Evolutionary conservation across 1,140 invertebrate species (phyloP).

Genomic region (Helicoverpa armigera): DNA sequence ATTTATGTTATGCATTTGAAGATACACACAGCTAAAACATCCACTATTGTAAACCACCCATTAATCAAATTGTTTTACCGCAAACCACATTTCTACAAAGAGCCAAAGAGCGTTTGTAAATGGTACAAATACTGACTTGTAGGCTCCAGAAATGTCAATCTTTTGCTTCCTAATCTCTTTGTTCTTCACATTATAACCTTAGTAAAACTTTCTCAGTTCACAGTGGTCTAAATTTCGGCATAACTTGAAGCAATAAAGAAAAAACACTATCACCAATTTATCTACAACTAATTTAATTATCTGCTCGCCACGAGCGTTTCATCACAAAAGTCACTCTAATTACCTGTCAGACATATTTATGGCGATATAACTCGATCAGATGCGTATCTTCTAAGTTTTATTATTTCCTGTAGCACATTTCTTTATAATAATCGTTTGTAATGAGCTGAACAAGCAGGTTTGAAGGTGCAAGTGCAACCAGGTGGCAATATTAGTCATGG

Average conservation of each 20-base stretch:
- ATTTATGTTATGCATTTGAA: too few species aligned
- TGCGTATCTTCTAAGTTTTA: constrained; percentile 52
- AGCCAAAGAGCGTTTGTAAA: too few species aligned
- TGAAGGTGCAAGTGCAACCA: neutral
- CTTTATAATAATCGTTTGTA: constrained; percentile 32
- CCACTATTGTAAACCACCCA: too few species aligned
- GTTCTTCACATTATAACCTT: too few species aligned
- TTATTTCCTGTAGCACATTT: constrained; percentile 55
- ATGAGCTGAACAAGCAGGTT: constrained; percentile 1
- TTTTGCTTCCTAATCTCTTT: too few species aligned
- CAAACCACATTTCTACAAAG: too few species aligned
- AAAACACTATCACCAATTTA: constrained; percentile 9
- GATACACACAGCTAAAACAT: too few species aligned
- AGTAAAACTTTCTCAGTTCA: neutral
- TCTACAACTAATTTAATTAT: constrained; percentile 48
- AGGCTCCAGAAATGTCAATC: too few species aligned
- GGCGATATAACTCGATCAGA: constrained; percentile 46
- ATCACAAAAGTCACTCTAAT: constrained; percentile 30
- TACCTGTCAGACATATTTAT: constrained; percentile 47
- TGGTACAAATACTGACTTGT: too few species aligned
- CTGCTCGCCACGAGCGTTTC: constrained; percentile 3
- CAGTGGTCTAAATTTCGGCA: neutral
- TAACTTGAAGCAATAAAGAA: neutral
- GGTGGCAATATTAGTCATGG: constrained; percentile 7
- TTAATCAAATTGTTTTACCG: too few species aligned